Base-by-base conservation (phyloP, 53 echinoderm and acorn worm genomes). In the Holothuria scabra region DNA sequence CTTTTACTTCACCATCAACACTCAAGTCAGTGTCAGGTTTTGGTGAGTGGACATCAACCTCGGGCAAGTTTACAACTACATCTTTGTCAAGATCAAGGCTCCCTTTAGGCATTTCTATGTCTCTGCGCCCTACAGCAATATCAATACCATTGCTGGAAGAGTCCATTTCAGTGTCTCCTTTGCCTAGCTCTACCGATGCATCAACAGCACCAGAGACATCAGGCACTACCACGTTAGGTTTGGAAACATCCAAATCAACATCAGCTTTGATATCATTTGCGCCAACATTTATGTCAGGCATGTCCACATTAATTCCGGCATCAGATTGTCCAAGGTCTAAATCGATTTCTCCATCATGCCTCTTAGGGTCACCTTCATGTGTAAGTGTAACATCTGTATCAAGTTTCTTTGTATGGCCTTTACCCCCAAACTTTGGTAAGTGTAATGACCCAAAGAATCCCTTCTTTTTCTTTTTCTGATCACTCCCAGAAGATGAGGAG, bases 401-500 rank as follows among this genome's bases (percentile, higher is more conserved):
- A 78, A 59, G 16, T 78, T 70, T 89, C 56, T 56, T 57, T 57
- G 80, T 57, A 41, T 76, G 32, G 16, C 69, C 64, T 38, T 89
- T 78, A 32, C 64, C 79, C 26, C 84, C 48, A 24, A 89, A 48
- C 22, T 84, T 89, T 30, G 89, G 94, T 63, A 91, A 81, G 66
- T 91, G 87, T 46, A 89, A 85, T n/a, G 87, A 89, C 29, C 81
- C 74, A 65, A 91, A 85, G 68, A 94, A 87, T 28, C 85, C 90
- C 60, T 87, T 94, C 81, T 61, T 91, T 60, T 87, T 91, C 25
- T 41, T 5, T 41, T 64, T 75, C 62, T 87, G 88, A 24, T 52
- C 31, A 6, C 33, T 63, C 46, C 22, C 61, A 1, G 78, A 78
- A 25, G 56, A 56, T 52, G 76, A 76, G 12, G 26, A 23, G 12